Conservation (phyloP, 2,888 invertebrate genomes). For the Gerosis bhagava region DNA sequence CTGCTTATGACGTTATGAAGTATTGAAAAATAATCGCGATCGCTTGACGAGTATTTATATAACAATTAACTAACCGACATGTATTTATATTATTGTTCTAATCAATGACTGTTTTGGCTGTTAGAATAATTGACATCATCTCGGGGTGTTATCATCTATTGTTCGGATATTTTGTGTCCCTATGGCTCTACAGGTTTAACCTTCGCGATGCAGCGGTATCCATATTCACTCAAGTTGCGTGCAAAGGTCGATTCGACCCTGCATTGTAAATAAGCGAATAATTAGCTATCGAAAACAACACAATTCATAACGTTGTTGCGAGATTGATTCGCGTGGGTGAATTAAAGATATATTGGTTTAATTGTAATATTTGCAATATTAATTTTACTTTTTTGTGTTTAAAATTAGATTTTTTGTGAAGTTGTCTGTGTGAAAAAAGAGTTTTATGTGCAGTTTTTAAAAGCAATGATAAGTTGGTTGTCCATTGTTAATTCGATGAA, state of each 20-base stretch:
- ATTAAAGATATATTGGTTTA: background rate
- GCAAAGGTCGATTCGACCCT: conserved; percentile 24
- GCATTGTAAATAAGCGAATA: conserved; percentile 6
- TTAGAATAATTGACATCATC: conserved; percentile 62
- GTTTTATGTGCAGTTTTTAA: too few relatives aligned
- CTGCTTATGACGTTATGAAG: too few relatives aligned
- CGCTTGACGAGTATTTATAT: conserved; percentile 21
- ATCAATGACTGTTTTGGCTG: conserved; percentile 68
- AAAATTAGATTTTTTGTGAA: too few relatives aligned
- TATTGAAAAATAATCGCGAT: too few relatives aligned
- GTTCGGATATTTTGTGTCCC: conserved; percentile 44
- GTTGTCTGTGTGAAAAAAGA: too few relatives aligned
- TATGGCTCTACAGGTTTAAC: conserved; percentile 42
- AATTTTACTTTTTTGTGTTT: too few relatives aligned
- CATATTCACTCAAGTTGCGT: conserved; percentile 16
- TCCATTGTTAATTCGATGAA: too few relatives aligned
- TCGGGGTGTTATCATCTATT: conserved; percentile 54
- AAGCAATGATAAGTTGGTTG: too few relatives aligned
- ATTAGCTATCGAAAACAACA: conserved; percentile 10
- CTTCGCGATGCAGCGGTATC: conserved; percentile 33
- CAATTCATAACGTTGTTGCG: background rate
- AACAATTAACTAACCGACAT: conserved; percentile 10
- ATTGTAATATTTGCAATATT: too few relatives aligned
- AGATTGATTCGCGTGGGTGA: background rate
- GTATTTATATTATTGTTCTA: conserved; percentile 44